Evolutionary conservation across 2,113 vertebrate genomes (phyloP), one percentile per base, ranked within the genome.

Genomic region (Centropus unirufus): DNA sequence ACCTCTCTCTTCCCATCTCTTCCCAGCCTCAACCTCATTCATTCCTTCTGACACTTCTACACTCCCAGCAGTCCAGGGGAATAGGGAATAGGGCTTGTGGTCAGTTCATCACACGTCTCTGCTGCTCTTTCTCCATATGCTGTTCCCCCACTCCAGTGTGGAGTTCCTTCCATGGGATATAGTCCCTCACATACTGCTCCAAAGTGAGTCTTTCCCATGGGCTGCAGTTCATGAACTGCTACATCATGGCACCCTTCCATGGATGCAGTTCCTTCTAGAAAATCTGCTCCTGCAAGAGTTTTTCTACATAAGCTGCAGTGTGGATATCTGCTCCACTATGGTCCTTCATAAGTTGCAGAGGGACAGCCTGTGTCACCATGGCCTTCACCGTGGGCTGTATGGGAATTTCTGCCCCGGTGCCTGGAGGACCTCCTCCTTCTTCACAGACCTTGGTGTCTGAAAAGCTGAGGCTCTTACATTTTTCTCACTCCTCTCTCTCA

Each of bases 191-290:
- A 3, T 75, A 12, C 51, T 44, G 4, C 42, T 57, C 52, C 34
- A 58, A 7, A 0, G 0, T 21, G 34, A 1, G 12, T 44, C 64
- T 30, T 54, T 27, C 47, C 47, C 54, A 24, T 0, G 2, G 54
- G 44, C 30, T 81, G 39, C 54, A 22, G 55, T 54, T 44, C 55
- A 36, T 2, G 19, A 34, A 3, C 18, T 59, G 36, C 63, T 26
- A 29, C 40, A 27, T 20, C 2, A 1, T 55, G 27, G 32, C 44
- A 26, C 39, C 44, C 8, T 67, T 30, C 47, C 72, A 69, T 1
- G 1, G n/a, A 40, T 30, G 13, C 24, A 42, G 58, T 20, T 47
- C 24, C 47, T 68, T 39, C n/a, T 54, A 61, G n/a, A 9, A 40
- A 69, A 34, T 16, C n/a, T 47, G 20, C 23, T 80, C 30, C 51